These are phyloP conservation scores for Saccostrea echinata DNA, from an alignment of 1,140 invertebrate species.

Conservation along the genomic window DNA sequence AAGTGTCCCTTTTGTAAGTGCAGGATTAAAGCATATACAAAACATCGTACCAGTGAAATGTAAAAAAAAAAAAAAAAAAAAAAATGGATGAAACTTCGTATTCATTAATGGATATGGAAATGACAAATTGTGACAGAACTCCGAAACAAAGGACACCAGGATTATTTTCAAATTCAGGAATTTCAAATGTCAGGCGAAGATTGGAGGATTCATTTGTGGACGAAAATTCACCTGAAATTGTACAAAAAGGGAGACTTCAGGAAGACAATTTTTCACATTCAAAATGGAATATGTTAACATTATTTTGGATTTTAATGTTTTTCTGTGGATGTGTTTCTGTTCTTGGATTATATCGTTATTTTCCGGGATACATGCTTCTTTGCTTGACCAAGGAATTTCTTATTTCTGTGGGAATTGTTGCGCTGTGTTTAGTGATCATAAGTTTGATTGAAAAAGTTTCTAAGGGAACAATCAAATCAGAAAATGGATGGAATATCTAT, in stretches of 20 bases:
- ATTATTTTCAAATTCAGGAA: constrained; percentile 12
- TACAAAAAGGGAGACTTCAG: too few relatives aligned
- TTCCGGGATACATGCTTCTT: constrained; percentile 6
- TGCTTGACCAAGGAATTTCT: not conserved
- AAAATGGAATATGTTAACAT: too few relatives aligned
- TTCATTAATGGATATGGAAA: not conserved
- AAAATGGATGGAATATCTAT: too few relatives aligned
- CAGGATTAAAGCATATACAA: too few relatives aligned
- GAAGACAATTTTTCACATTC: too few relatives aligned
- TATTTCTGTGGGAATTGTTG: not conserved
- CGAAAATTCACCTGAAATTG: too few relatives aligned
- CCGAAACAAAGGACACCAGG: constrained; percentile 4
- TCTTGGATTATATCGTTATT: constrained; percentile 1
- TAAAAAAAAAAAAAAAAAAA: too few relatives aligned
- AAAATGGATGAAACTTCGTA: too few relatives aligned
- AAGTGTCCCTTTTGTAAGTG: too few relatives aligned
- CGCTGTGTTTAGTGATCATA: not conserved
- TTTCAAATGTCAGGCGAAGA: not conserved
- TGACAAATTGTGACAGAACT: not conserved
- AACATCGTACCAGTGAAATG: too few relatives aligned
- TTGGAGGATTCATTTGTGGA: too few relatives aligned
- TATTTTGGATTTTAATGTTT: too few relatives aligned
- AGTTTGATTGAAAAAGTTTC: not conserved
- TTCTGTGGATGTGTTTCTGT: not conserved
- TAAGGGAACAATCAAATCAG: not conserved